phyloP scores from a whole-genome alignment of 2,797 vertebrate genomes.

The Euthynnus affinis region DNA sequence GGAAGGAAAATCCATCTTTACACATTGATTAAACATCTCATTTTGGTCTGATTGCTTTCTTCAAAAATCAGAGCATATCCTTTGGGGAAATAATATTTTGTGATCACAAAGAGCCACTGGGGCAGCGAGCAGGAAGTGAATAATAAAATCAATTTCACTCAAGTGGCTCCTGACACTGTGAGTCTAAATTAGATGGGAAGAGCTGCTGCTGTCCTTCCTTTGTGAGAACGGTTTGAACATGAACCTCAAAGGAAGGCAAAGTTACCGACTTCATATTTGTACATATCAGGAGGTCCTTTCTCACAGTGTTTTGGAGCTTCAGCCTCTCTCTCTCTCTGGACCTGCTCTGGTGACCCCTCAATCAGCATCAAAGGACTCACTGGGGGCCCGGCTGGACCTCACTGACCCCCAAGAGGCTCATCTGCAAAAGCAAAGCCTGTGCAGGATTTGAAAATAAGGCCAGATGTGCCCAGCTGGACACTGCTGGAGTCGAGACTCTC shows the following conservation, averaged over 20 bases:
- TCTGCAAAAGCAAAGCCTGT: constrained; percentile 26
- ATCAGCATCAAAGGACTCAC: constrained; percentile 31
- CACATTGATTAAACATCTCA: constrained; percentile 6
- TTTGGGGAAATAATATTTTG: not conserved
- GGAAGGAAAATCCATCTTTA: constrained; percentile 23
- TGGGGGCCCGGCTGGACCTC: not conserved
- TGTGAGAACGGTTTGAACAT: no score
- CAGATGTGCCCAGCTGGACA: constrained; percentile 56
- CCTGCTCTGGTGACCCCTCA: constrained; percentile 9
- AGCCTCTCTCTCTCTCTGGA: not conserved
- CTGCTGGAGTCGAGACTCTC: no score
- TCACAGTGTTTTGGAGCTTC: not conserved
- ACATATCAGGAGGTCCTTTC: not conserved
- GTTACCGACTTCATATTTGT: not conserved
- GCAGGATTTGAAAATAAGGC: constrained; percentile 20
- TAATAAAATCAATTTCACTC: not conserved
- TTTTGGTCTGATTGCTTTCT: not conserved
- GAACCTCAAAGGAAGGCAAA: not conserved
- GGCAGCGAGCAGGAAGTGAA: not conserved
- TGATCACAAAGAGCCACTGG: not conserved
- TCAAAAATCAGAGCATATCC: not conserved
- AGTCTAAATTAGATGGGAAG: not conserved
- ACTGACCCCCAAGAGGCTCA: not conserved
- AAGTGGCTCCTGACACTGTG: not conserved
- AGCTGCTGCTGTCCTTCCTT: not conserved